Evolutionary conservation across 2,888 invertebrate genomes (phyloP).

Genomic region (Sipha maydis): DNA sequence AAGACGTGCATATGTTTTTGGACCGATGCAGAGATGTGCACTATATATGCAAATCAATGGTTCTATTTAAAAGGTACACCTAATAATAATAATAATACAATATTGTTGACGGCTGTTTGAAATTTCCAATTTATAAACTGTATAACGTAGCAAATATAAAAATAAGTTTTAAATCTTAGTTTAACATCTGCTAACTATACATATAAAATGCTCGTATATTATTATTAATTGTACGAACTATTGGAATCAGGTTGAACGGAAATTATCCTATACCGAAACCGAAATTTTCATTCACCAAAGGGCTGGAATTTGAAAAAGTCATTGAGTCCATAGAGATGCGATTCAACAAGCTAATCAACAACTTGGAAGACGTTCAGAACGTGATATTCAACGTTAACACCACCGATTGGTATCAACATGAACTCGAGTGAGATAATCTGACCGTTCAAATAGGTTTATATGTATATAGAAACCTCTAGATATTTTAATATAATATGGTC

Average conservation of each 20-base stretch:
- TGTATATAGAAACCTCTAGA: no score
- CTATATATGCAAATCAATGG: constrained; percentile 33
- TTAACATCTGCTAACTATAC: not conserved
- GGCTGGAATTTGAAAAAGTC: constrained; percentile 26
- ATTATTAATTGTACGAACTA: no score
- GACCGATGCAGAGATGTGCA: constrained; percentile 47
- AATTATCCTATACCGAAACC: constrained; percentile 30
- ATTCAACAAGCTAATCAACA: constrained; percentile 31
- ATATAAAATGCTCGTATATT: not conserved
- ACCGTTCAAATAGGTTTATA: not conserved
- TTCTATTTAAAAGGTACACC: constrained; percentile 52
- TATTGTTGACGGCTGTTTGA: no score
- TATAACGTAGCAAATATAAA: not conserved
- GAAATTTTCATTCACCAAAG: constrained; percentile 45
- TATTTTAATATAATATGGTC: no score
- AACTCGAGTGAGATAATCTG: constrained; percentile 22
- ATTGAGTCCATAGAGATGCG: constrained; percentile 41
- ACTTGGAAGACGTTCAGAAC: constrained; percentile 45
- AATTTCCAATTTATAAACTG: no score
- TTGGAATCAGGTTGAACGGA: not conserved
- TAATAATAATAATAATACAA: no score
- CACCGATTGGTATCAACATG: constrained; percentile 46
- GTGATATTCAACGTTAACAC: constrained; percentile 47
- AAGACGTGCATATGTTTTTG: constrained; percentile 42
- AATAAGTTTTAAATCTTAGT: not conserved